Conservation (phyloP, 2,113 vertebrate species). For the Corythornis vintsioides region DNA sequence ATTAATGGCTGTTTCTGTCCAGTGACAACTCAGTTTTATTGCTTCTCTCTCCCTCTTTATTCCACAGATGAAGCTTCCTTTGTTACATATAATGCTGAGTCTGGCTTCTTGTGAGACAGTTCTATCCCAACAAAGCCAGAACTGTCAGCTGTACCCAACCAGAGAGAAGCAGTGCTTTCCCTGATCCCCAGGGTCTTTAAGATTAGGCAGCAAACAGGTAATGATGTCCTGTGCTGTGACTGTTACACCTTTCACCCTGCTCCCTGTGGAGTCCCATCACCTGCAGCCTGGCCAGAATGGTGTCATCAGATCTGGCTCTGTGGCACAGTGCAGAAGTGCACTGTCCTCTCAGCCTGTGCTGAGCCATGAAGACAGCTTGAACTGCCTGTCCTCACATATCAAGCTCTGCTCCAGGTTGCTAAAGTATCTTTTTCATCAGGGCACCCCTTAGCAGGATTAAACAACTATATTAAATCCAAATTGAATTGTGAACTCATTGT, state of each 20-base stretch:
- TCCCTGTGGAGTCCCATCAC: not conserved
- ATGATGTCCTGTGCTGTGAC: not conserved
- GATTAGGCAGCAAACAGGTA: not conserved
- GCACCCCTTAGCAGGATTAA: constrained; percentile 45
- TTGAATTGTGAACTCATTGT: constrained; percentile 39
- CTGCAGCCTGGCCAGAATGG: not conserved
- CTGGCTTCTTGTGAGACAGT: not conserved
- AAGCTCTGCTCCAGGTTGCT: not conserved
- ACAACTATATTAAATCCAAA: constrained; percentile 54
- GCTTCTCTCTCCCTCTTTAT: not conserved
- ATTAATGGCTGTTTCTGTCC: not conserved
- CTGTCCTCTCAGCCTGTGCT: not conserved
- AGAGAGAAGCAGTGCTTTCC: not conserved
- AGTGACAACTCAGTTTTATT: not conserved
- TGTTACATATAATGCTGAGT: not conserved
- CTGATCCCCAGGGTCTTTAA: not conserved
- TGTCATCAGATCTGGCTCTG: not conserved
- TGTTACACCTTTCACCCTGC: not conserved
- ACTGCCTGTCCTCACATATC: not conserved
- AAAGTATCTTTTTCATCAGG: constrained; percentile 45
- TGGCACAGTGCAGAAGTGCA: not conserved
- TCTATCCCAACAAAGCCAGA: not conserved
- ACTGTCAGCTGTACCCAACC: not conserved
- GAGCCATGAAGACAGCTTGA: not conserved
- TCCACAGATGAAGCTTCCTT: not conserved